Conservation (phyloP, 2,888 invertebrate species). For the Lottia gigantea region DNA sequence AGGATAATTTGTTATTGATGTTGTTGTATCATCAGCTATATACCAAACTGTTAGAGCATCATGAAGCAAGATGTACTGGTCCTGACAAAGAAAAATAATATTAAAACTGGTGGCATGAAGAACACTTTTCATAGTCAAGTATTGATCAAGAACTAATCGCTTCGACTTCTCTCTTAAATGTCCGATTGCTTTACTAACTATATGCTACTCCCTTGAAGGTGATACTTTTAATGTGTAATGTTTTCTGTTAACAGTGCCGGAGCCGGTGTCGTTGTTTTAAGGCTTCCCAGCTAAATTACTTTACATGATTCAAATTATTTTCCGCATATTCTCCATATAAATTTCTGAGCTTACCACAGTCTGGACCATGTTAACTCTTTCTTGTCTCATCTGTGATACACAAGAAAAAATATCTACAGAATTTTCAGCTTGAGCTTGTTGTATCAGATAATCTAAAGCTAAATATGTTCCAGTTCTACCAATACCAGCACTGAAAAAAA, state of each 20-base stretch:
- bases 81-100: background rate
- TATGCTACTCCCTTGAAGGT: too few species aligned
- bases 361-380: conserved; percentile 54
- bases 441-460: conserved; percentile 46
- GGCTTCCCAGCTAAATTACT: too few species aligned
- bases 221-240: too few species aligned
- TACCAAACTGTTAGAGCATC: conserved; percentile 18
- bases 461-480: conserved; percentile 57
- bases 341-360: conserved; percentile 27
- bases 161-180: too few species aligned
- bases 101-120: too few species aligned
- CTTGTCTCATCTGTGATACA: conserved; percentile 41
- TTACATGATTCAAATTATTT: too few species aligned
- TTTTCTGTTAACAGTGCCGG: too few species aligned
- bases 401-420: conserved; percentile 43
- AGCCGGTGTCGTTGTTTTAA: too few species aligned
- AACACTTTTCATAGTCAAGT: too few species aligned
- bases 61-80: conserved; percentile 26
- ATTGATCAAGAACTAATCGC: too few species aligned
- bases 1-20: background rate
- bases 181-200: too few species aligned
- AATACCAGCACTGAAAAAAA: conserved; percentile 45
- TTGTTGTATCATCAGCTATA: background rate
- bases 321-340: too few species aligned
- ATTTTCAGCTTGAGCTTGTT: conserved; percentile 40